A percentile compares a stretch with the other conserved stretches of the same genome.
These are phyloP conservation scores for Cyprinodon tularosa DNA, from an alignment of 2,113 vertebrate species.

Conservation along the genomic window DNA sequence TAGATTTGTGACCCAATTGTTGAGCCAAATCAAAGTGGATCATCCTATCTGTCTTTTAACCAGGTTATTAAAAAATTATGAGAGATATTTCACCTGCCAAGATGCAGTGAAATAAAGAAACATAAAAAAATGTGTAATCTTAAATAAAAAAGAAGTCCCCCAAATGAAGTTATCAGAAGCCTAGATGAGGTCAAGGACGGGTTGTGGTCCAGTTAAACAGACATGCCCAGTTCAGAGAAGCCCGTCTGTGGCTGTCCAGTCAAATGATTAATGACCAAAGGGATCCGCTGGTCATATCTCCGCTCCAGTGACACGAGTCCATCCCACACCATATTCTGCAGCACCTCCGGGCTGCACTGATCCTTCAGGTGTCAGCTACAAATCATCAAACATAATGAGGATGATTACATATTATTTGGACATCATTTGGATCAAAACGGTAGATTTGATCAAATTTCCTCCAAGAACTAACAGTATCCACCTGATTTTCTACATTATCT, in stretches of 20 bases:
- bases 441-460: neutral
- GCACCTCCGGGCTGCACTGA: constrained; percentile 45
- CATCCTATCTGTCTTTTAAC: constrained; percentile 8
- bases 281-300: constrained; percentile 75
- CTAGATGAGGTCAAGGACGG: constrained; percentile 61
- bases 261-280: constrained; percentile 93
- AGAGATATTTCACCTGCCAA: constrained; percentile 3
- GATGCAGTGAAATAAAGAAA: neutral
- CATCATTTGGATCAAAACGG: neutral
- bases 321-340: constrained; percentile 58
- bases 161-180: constrained; percentile 8
- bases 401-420: neutral
- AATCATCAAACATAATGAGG: constrained; percentile 2
- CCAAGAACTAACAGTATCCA: neutral
- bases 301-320: constrained; percentile 70
- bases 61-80: constrained; percentile 14
- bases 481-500: neutral
- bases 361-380: constrained; percentile 3
- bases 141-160: neutral
- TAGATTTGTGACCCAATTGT: constrained; percentile 12
- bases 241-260: constrained; percentile 80
- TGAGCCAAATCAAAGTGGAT: constrained; percentile 31
- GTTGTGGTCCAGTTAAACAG: constrained; percentile 26
- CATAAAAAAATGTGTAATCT: neutral
- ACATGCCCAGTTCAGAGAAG: constrained; percentile 74